Conservation (phyloP, 2,888 invertebrate genomes). For the Liopterus haemorrhoidalis region DNA sequence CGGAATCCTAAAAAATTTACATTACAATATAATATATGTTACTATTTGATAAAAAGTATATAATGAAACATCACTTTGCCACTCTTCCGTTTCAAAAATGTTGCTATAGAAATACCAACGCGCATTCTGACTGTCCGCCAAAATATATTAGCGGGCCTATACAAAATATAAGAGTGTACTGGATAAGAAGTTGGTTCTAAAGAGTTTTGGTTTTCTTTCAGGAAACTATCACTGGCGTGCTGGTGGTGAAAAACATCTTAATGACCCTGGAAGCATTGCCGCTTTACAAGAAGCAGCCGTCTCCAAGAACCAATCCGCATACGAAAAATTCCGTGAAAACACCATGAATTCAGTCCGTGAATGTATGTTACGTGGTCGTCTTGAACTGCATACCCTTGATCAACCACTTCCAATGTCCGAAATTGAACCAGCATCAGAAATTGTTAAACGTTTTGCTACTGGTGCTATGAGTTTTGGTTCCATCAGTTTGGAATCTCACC, state of each 20-base stretch:
- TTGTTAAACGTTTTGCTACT: constrained; percentile 90
- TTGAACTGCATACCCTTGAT: constrained; percentile 74
- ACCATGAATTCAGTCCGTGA: constrained; percentile 77
- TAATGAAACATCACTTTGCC: too few relatives aligned
- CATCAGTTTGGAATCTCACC: constrained; percentile 94
- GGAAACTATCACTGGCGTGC: constrained; percentile 96
- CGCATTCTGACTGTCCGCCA: too few relatives aligned
- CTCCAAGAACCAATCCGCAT: constrained; percentile 74
- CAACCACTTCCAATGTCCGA: constrained; percentile 77
- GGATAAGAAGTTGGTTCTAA: too few relatives aligned
- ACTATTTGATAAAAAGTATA: too few relatives aligned
- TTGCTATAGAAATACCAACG: too few relatives aligned
- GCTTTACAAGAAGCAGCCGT: constrained; percentile 82
- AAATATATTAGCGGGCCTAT: too few relatives aligned
- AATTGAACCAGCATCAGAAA: constrained; percentile 89
- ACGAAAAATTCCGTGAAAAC: constrained; percentile 79
- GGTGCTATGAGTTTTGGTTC: constrained; percentile 60
- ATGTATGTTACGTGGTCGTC: constrained; percentile 88
- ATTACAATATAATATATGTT: too few relatives aligned
- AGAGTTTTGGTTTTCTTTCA: too few relatives aligned
- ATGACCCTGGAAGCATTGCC: constrained; percentile 78
- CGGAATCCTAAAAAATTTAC: too few relatives aligned
- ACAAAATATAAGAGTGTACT: too few relatives aligned
- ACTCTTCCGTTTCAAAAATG: too few relatives aligned
- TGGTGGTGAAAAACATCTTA: constrained; percentile 96